A percentile compares a stretch with the other conserved stretches of the same genome.
Evolutionary conservation across 2,113 vertebrate species (phyloP).

Genomic region (Proterorhinus semilunaris): DNA sequence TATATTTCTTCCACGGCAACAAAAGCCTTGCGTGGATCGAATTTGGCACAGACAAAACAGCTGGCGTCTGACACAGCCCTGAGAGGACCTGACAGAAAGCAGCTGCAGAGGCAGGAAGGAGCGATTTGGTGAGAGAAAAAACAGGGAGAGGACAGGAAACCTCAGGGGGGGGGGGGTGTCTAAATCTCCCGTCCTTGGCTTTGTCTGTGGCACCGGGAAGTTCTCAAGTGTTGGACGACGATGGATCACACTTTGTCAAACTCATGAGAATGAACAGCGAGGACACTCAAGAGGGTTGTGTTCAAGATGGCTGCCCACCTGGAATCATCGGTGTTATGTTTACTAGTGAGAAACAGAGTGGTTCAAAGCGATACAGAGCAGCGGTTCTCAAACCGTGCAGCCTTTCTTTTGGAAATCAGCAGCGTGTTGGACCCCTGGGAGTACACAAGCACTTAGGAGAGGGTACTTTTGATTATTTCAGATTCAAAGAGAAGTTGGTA

Average conservation of each 20-base stretch:
- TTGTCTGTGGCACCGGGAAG: conserved; percentile 41
- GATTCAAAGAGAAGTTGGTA: no score
- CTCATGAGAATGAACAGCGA: conserved; percentile 41
- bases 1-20: conserved; percentile 41
- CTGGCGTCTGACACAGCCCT: conserved; percentile 58
- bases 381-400: no score
- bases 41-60: conserved; percentile 52
- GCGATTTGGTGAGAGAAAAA: conserved; percentile 41
- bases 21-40: conserved; percentile 35
- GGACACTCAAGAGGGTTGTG: conserved; percentile 31
- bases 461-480: no score
- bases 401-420: no score
- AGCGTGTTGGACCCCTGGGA: no score
- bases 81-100: conserved; percentile 56
- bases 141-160: conserved; percentile 32
- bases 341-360: not conserved
- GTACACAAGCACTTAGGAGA: no score
- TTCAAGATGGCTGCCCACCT: conserved; percentile 51
- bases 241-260: conserved; percentile 44
- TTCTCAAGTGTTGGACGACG: conserved; percentile 49
- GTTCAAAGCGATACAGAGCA: no score
- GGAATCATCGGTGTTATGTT: conserved; percentile 39
- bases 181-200: conserved; percentile 45
- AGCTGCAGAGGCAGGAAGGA: conserved; percentile 62
- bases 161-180: conserved; percentile 23